Conservation (phyloP, 2,888 invertebrate genomes). For the Maniola hyperantus region DNA sequence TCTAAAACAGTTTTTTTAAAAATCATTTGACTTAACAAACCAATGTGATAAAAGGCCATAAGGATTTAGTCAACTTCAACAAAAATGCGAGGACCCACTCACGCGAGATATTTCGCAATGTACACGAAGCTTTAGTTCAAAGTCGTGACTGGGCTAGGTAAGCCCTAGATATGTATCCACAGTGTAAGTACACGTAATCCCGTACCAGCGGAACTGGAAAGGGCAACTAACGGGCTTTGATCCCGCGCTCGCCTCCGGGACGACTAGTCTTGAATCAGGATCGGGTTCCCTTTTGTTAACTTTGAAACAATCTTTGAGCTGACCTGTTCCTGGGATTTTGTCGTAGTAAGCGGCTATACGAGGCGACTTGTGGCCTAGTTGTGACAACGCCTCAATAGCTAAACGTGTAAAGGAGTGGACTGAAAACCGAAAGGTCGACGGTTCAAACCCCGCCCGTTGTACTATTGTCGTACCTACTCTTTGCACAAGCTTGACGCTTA, state of each 20-base stretch:
- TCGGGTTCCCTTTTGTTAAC: conserved; percentile 16
- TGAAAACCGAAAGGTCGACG: too few relatives aligned
- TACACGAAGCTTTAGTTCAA: conserved; percentile 16
- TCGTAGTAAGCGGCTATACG: too few relatives aligned
- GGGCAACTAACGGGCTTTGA: conserved; percentile 43
- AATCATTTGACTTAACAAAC: too few relatives aligned
- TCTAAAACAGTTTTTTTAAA: too few relatives aligned
- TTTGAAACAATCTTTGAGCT: neutral
- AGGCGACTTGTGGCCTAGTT: too few relatives aligned
- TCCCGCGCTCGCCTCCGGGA: conserved; percentile 31
- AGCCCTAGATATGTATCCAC: conserved; percentile 27
- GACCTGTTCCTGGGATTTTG: neutral
- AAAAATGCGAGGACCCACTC: neutral
- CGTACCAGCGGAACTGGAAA: conserved; percentile 39
- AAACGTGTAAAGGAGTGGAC: too few relatives aligned
- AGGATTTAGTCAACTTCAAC: too few relatives aligned
- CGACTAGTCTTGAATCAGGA: conserved; percentile 10
- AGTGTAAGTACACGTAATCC: neutral
- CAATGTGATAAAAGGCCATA: too few relatives aligned
- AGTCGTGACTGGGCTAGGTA: conserved; percentile 15
- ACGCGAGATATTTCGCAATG: neutral
- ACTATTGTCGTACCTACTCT: too few relatives aligned
- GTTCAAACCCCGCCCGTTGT: too few relatives aligned
- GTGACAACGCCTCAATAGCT: too few relatives aligned
- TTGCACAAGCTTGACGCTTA: too few relatives aligned